A percentile compares a stretch with the other conserved stretches of the same genome.
These are phyloP conservation scores for Alviniconcha strummeri DNA, from an alignment of 2,888 invertebrate genomes.

Conservation along the genomic window DNA sequence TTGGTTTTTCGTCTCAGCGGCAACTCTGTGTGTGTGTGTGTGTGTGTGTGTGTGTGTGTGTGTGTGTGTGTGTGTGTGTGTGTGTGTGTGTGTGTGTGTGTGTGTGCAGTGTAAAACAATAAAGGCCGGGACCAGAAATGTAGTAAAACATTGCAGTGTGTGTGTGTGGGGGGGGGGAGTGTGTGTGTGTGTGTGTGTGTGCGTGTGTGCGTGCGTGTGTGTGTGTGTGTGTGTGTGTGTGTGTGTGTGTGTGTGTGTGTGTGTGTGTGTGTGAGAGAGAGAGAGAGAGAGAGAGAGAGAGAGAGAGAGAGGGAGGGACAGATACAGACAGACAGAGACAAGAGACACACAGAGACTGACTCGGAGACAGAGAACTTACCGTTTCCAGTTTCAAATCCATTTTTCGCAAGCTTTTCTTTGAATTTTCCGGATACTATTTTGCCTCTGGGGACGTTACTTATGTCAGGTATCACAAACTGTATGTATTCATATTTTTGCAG, in stretches of 20 bases:
- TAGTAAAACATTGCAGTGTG: no score
- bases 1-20: background rate
- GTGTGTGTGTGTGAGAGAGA: no score
- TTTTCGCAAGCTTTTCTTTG: constrained; percentile 3
- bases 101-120: background rate
- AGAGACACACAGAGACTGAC: constrained; percentile 6
- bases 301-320: background rate
- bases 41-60: background rate
- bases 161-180: no score
- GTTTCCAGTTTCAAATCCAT: constrained; percentile 3
- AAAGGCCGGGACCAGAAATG: no score
- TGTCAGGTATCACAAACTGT: constrained; percentile 13
- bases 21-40: background rate
- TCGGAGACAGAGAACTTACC: constrained; percentile 15
- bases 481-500: background rate
- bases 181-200: no score
- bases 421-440: constrained; percentile 5
- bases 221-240: no score
- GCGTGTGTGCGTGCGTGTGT: no score
- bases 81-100: background rate
- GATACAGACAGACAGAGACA: constrained; percentile 1
- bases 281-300: background rate
- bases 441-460: constrained; percentile 2
- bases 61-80: background rate
- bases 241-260: no score